Base-by-base conservation (phyloP, 2,797 vertebrate genomes). In the Valencia hispanica region DNA sequence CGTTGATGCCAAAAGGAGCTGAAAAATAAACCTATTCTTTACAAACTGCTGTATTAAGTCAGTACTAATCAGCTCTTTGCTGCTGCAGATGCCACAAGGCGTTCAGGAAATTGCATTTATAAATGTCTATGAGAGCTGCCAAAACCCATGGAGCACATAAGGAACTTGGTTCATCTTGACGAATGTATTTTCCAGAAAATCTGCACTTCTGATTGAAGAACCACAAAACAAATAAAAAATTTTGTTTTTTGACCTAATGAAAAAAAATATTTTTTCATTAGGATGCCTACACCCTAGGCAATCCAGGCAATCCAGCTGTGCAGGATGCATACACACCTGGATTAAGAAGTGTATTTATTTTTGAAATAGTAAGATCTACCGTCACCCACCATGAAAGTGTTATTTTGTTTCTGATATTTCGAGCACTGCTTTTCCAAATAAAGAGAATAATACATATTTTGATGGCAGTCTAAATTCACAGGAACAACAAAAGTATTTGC, bases 101-200 rank as follows among this genome's bases (percentile, higher is more conserved):
- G 68, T 75, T 70, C 22, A 74, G 73, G 75, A 68, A 78, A 36
- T 27, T 22, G 25, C 66, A 51, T 43, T 9, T 61, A 45, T 53
- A 61, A 74, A 72, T 50, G 45, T 25, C 34, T 75, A 65, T 70
- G 45, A 50, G 36, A 41, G 39, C 63, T 41, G 61, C 61, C 22
- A 14, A 22, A 41, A 20, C 12, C 3, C 36, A 66, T n/a, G 74
- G 72, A 78, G 72, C 78, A 79, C 73, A 70, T 69, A 4, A 34
- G 12, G n/a, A 27, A 71, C 51, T 69, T 65, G 12, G 78, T 81
- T 70, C 61, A 82, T 74, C 36, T 55, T 65, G 15, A 76, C 81
- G 70, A 71, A 80, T 75, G 79, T 72, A 34, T 79, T 75, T 79
- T 87, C 78, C 45, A n/a, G 20, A 79, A 78, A 74, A 78, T 75